These are phyloP conservation scores for Carduelis carduelis DNA, from an alignment of 2,797 vertebrate species.

Conservation along the genomic window DNA sequence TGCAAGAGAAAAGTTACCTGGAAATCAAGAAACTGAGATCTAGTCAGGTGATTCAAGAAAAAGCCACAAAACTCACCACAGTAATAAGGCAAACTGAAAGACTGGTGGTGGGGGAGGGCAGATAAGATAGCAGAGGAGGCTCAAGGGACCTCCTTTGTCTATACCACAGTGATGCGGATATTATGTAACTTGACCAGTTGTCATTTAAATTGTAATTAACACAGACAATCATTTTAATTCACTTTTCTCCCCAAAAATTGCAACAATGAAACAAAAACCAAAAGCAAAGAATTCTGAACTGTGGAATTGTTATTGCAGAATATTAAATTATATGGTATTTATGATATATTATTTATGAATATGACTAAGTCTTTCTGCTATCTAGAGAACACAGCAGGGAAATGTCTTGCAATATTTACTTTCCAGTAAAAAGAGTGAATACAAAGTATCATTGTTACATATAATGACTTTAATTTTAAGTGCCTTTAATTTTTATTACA, in stretches of 20 bases:
- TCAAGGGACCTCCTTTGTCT: background rate
- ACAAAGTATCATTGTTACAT: background rate
- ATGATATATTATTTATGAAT: background rate
- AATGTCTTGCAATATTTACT: background rate
- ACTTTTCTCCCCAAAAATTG: background rate
- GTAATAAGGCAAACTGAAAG: background rate
- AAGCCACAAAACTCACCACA: background rate
- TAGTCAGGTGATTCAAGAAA: slow-evolving; percentile 80
- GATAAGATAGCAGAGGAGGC: background rate
- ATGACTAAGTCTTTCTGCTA: background rate
- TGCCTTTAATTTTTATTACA: background rate
- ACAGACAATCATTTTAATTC: background rate
- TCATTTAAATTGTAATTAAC: background rate
- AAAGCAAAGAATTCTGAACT: background rate
- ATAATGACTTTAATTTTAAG: background rate
- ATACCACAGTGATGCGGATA: background rate
- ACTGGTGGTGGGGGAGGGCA: background rate
- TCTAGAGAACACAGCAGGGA: background rate
- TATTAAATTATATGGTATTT: background rate
- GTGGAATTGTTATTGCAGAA: background rate
- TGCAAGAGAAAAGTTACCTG: slow-evolving; percentile 82
- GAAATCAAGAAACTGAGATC: slow-evolving; percentile 84
- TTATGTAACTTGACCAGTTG: background rate
- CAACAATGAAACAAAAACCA: background rate
- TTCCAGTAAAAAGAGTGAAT: background rate